phyloP scores from a whole-genome alignment of 2,888 invertebrate species.

The Leptothorax acervorum region DNA sequence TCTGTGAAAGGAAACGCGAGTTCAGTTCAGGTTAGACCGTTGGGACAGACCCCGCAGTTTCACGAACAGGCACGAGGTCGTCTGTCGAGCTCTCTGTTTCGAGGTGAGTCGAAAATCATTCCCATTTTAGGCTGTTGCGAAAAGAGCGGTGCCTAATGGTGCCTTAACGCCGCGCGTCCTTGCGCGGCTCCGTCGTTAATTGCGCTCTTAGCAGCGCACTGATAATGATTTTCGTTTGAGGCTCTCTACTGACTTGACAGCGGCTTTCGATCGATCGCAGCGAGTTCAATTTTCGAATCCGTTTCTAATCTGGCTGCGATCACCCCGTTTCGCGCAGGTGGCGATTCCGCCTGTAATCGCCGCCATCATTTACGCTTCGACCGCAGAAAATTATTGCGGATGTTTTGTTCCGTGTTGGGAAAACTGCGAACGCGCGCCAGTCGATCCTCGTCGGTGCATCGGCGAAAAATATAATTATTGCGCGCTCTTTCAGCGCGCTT shows the following conservation, averaged over 20 bases:
- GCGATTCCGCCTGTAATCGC: neutral
- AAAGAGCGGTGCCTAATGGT: neutral
- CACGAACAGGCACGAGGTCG: constrained; percentile 65
- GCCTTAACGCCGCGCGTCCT: constrained; percentile 22
- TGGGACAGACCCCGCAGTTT: constrained; percentile 56
- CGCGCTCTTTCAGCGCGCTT: constrained; percentile 44
- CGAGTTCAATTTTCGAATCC: neutral
- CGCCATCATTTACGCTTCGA: constrained; percentile 1
- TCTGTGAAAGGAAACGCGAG: constrained; percentile 44
- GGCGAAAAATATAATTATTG: constrained; percentile 29
- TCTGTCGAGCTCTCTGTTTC: constrained; percentile 30
- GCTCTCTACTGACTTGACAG: neutral
- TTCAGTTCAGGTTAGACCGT: constrained; percentile 28
- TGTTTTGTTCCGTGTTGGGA: constrained; percentile 5
- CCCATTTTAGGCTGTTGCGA: constrained; percentile 62
- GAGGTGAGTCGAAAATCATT: constrained; percentile 72
- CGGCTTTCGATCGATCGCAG: neutral
- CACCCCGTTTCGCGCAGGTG: neutral
- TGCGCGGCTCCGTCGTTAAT: constrained; percentile 12
- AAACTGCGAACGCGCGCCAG: constrained; percentile 9
- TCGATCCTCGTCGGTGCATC: neutral
- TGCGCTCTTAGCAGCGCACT: neutral
- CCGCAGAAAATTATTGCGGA: constrained; percentile 11
- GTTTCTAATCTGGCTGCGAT: neutral
- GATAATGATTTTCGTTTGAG: constrained; percentile 39